Base-by-base conservation (phyloP, 2,888 invertebrate species). In the Agrenia bidenticulata region DNA sequence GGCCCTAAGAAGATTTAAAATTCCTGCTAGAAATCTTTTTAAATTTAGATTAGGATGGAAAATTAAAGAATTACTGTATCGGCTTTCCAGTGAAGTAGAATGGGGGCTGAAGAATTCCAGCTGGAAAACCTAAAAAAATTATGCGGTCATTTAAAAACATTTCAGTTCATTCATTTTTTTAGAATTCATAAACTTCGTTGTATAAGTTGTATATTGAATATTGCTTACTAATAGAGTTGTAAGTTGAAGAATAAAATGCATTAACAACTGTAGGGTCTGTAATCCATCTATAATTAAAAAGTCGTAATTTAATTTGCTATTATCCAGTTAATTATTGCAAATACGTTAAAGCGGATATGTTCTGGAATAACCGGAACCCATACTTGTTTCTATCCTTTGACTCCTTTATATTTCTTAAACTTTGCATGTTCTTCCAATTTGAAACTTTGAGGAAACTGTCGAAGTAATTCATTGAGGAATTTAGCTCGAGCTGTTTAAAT, bases 231-330 rank as follows among this genome's bases (percentile, higher is more conserved):
- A 92, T 92, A 78, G 90, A 90, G 80, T 92, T 92, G 80, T 91
- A 90, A 57, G 90, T 85, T 0, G 90, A 87, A 0, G 89, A 90
- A 79, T 92, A 92, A 82, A 88, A 92, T 2, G 92, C 92, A 78
- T 92, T 92, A 62, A 92, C 91, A 66, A 91, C 85, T 2, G 92
- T 90, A 1, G 92, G 90, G 23, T 75, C 73, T 2, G 67, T 70
- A 53, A 67, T 69, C 75, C 75, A 75, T 51, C 73, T 75, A 17
- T n/a, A 63, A 59, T 37, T 17, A 11, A 45, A 19, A 15, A 54
- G 15, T 9, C 21, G n/a, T 27, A 27, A 11, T 60, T 60, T 17
- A 37, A 66, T 49, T 17, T 17, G 21, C 9, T 45, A 56, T 50
- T 19, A 61, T 51, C 32, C n/a, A n/a, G n/a, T n/a, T n/a, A n/a